Evolutionary conservation across 2,797 vertebrate species (phyloP).

Genomic region (Pampus argenteus): DNA sequence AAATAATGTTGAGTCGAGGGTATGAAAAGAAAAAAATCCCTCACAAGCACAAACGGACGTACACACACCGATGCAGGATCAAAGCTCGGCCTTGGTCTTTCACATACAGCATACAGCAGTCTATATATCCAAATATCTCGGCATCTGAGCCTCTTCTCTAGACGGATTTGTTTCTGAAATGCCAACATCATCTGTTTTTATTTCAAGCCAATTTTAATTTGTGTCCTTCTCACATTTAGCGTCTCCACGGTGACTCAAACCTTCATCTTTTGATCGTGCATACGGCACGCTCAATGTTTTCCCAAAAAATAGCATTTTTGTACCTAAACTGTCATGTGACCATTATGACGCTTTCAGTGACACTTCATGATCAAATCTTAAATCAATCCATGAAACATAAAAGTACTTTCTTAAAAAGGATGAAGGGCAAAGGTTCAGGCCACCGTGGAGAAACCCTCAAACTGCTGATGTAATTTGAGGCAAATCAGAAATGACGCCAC

Average conservation of each 20-base stretch:
- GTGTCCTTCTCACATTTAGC: not conserved
- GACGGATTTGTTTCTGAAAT: constrained; percentile 34
- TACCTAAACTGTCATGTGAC: too few relatives aligned
- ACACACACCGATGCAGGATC: constrained; percentile 37
- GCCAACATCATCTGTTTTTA: not conserved
- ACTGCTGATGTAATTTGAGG: constrained; percentile 7
- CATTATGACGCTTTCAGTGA: too few relatives aligned
- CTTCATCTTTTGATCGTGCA: not conserved
- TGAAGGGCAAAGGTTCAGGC: not conserved
- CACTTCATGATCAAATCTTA: too few relatives aligned
- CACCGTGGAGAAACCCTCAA: not conserved
- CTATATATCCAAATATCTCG: not conserved
- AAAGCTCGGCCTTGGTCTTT: constrained; percentile 13
- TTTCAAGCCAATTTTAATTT: not conserved
- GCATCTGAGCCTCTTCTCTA: not conserved
- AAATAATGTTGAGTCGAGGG: constrained; percentile 23
- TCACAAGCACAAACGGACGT: constrained; percentile 37
- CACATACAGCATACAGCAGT: not conserved
- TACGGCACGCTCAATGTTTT: not conserved
- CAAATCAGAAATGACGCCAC: constrained; percentile 36
- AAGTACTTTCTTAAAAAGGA: too few relatives aligned
- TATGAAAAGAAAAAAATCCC: constrained; percentile 39
- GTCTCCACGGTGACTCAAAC: constrained; percentile 2
- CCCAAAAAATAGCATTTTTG: too few relatives aligned
- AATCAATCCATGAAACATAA: too few relatives aligned